phyloP scores from a whole-genome alignment of 2,888 invertebrate genomes.

The Tenodera sinensis region DNA sequence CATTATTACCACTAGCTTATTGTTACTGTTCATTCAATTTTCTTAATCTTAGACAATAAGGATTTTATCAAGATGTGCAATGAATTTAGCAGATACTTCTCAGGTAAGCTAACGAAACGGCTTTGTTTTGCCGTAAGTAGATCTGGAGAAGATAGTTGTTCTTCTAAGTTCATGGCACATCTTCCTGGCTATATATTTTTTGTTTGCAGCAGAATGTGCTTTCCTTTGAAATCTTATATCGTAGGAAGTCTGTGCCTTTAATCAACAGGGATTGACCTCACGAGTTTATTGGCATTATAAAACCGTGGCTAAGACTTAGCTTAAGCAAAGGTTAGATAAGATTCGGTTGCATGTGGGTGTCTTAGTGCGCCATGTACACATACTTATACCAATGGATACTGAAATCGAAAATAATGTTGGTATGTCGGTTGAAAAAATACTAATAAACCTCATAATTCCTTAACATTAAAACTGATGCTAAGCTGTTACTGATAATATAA shows the following conservation, averaged over 20 bases:
- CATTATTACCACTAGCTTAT: conserved; percentile 4
- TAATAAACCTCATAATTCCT: too few species aligned
- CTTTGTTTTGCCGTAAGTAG: neutral
- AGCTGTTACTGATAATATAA: too few species aligned
- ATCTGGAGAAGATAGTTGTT: neutral
- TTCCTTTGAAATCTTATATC: neutral
- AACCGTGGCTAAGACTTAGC: too few species aligned
- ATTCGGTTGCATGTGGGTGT: too few species aligned
- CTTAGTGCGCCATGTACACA: too few species aligned
- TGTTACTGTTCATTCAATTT: neutral
- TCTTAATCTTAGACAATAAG: neutral
- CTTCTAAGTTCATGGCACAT: neutral
- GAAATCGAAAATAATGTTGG: too few species aligned
- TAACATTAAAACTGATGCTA: too few species aligned
- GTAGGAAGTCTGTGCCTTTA: neutral
- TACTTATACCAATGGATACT: too few species aligned
- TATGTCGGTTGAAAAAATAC: too few species aligned
- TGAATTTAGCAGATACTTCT: neutral
- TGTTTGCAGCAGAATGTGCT: neutral
- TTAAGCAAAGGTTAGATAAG: too few species aligned
- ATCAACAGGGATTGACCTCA: neutral
- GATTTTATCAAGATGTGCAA: neutral
- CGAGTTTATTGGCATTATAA: too few species aligned
- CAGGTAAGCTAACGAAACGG: neutral
- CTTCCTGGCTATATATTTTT: neutral